Evolutionary conservation across 2,888 invertebrate species (phyloP).

Genomic region (Phaedon cochleariae): DNA sequence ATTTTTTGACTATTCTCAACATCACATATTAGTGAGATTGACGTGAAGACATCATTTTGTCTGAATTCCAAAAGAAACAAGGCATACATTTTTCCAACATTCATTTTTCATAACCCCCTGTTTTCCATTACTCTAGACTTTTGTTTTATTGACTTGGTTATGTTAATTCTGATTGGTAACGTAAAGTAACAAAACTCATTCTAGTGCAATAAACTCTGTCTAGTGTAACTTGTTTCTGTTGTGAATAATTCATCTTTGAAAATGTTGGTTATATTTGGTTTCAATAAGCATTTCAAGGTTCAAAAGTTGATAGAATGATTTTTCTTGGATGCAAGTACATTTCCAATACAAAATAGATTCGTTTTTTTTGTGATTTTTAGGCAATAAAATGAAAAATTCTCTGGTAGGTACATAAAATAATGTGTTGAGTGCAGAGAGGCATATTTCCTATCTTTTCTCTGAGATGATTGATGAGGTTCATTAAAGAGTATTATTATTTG

Average conservation of each 20-base stretch:
- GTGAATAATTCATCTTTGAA: background rate
- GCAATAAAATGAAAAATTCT: background rate
- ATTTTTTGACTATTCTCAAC: background rate
- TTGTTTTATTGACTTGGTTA: slow-evolving; percentile 8
- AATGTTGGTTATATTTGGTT: slow-evolving; percentile 1
- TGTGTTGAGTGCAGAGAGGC: background rate
- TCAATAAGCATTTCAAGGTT: background rate
- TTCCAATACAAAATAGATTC: background rate
- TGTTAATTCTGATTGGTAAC: slow-evolving; percentile 6
- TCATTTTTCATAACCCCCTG: background rate
- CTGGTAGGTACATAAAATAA: background rate
- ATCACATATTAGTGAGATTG: background rate
- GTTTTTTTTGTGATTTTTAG: no score
- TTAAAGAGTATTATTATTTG: no score
- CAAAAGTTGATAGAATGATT: background rate
- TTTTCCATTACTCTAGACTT: background rate
- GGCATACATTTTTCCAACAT: background rate
- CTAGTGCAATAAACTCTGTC: slow-evolving; percentile 29
- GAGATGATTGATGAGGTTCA: no score
- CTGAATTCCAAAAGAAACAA: background rate
- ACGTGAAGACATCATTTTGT: background rate
- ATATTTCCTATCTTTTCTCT: background rate
- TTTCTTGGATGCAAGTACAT: background rate
- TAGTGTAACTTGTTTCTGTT: slow-evolving; percentile 14
- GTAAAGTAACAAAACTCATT: slow-evolving; percentile 13